Evolutionary conservation across 2,888 invertebrate species (phyloP), one percentile per base, ranked within the genome.

Genomic region (Plagodis dolabraria): DNA sequence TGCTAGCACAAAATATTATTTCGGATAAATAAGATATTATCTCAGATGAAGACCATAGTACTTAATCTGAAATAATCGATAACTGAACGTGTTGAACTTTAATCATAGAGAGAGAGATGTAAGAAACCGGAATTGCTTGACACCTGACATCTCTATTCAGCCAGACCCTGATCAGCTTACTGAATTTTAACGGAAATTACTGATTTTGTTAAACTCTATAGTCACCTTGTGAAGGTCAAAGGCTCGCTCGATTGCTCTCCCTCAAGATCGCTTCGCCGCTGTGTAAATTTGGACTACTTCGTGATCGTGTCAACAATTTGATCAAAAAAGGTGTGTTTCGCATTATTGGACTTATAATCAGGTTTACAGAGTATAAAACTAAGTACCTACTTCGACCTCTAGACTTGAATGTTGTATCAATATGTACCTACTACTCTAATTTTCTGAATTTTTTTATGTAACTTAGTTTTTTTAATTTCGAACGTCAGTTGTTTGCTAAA

Each of bases 161-260:
- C 22, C 22, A 22, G 2, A 22, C 22, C 2, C 22, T 4, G 1
- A 22, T 22, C 22, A 22, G 22, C 22, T 22, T 22, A 22, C 22
- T 22, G n/a, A 22, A 2, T 22, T 22, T 22, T 40, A 34, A 7
- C 53, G 60, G 56, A 49, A 57, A 53, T 38, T 34, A 12, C 33
- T 53, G 63, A 47, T 50, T 62, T 55, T 63, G 6, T 33, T 6
- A 7, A 42, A 33, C 84, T 60, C 85, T 87, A 84, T 64, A 80
- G 80, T 92, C 92, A 86, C 92, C 92, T 92, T 92, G 86, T 74
- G 78, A 86, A 92, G 92, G 92, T 89, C 87, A 87, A 79, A 83
- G 45, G 22, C 40, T 46, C 44, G 40, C 10, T 11, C 38, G 9
- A 10, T 47, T 44, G 34, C 12, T 50, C 50, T 50, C 50, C 7